Base-by-base conservation (phyloP, 1,140 invertebrate genomes). In the Palaemon carinicauda region DNA sequence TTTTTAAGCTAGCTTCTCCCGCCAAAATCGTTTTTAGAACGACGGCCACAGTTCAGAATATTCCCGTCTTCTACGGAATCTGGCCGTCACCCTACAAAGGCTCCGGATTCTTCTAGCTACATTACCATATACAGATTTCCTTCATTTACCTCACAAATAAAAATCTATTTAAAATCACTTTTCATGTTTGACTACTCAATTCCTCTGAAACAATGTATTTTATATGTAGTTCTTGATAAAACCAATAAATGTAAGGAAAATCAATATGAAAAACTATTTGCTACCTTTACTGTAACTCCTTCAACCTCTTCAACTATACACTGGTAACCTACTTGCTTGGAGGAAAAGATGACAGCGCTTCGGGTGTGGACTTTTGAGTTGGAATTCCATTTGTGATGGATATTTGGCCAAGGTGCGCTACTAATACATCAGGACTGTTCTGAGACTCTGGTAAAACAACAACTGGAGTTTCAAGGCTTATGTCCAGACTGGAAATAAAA, bases 381-480 rank as follows among this genome's bases (percentile, higher is more conserved):
- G 87, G 81, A 31, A 92, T 92, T 75, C 90, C 90, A 81, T 90
- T 90, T 3, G 51, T 33, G 19, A 97, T 92, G 29, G 94, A 94
- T 90, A 98, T 98, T 90, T 96, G 95, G 50, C 98, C 98, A 73
- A 99, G 93, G 92, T 98, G 97, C n/a, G 96, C 96, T 19, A 98
- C 96, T 75, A 98, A 94, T 27, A 98, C 96, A 90, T 97, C 94
- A 21, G 94, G 90, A 91, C 96, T 97, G 33, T 93, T 93, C n/a
- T 94, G 93, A 10, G 94, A 94, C 80, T 95, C 92, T 0, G 97
- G 97, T 71, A 98, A 91, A 41, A 98, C 95, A 71, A 98, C 93
- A 31, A 98, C 96, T 1, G 98, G 98, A 85, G 96, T 97, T 90
- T 97, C 96, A 75, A 98, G 92, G 60, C 96, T 93, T 80, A 98